phyloP scores from a whole-genome alignment of 2,888 invertebrate genomes.

The Halictus quadricinctus region DNA sequence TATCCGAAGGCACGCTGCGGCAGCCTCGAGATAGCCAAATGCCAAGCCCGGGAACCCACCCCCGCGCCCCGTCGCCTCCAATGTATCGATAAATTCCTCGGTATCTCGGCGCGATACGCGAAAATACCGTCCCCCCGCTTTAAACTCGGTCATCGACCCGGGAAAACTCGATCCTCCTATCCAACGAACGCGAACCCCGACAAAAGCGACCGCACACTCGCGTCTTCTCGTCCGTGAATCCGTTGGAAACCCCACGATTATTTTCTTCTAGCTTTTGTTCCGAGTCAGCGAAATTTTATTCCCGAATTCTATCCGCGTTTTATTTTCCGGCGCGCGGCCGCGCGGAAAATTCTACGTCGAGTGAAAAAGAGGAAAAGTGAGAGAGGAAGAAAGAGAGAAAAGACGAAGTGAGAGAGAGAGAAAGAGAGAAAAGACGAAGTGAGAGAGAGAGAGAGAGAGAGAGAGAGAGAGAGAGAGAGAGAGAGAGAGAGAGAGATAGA shows the following conservation, averaged over 20 bases:
- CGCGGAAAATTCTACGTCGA: background rate
- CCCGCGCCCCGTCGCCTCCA: slow-evolving; percentile 29
- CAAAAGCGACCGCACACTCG: slow-evolving; percentile 4
- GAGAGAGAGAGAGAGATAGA: no score
- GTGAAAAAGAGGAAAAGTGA: background rate
- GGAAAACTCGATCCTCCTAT: background rate
- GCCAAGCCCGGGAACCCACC: slow-evolving; percentile 56
- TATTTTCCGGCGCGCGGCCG: background rate
- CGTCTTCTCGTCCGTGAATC: background rate
- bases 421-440: no score
- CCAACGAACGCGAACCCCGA: background rate
- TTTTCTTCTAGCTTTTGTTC: background rate
- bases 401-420: no score
- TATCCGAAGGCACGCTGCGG: slow-evolving; percentile 50
- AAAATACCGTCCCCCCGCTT: slow-evolving; percentile 17
- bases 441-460: no score
- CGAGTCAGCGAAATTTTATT: slow-evolving; percentile 4
- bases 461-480: no score
- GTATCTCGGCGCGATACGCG: slow-evolving; percentile 55
- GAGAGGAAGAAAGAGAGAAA: no score
- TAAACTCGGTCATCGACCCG: slow-evolving; percentile 33
- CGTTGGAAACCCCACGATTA: background rate
- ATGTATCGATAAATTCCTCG: slow-evolving; percentile 66
- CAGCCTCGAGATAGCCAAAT: slow-evolving; percentile 72
- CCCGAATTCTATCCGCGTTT: background rate